Conservation (phyloP, 2,113 vertebrate species). For the Heterochromis multidens region DNA sequence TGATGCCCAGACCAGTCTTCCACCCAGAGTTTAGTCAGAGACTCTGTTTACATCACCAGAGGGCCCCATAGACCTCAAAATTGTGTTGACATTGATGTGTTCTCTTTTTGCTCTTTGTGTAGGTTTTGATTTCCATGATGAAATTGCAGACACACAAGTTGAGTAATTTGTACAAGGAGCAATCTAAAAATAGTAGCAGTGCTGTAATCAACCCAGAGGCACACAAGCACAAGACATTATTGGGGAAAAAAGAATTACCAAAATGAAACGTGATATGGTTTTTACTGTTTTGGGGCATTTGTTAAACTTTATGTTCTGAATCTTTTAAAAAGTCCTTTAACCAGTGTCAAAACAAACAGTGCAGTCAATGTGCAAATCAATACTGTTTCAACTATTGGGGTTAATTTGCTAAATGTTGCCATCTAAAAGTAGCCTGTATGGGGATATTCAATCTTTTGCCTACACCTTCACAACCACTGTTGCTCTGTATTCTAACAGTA, state of each 20-base stretch:
- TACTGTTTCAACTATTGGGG: neutral
- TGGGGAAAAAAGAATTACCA: too few species aligned
- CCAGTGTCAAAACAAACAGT: neutral
- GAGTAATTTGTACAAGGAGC: neutral
- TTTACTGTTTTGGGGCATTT: too few species aligned
- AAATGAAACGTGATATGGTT: too few species aligned
- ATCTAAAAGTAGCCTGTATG: neutral
- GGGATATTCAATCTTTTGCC: neutral
- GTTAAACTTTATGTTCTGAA: too few species aligned
- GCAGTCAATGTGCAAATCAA: neutral
- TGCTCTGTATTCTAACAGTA: neutral
- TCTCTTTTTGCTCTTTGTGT: neutral
- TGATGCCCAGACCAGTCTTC: neutral
- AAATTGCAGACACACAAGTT: neutral
- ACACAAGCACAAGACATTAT: neutral
- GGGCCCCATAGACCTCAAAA: neutral
- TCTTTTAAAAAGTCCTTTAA: neutral
- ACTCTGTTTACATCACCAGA: neutral
- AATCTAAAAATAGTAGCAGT: neutral
- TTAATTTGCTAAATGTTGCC: neutral
- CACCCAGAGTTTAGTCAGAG: too few species aligned
- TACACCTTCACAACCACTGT: neutral
- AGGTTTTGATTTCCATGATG: neutral
- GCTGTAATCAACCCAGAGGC: neutral
- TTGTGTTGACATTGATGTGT: neutral